Evolutionary conservation across 2,888 invertebrate genomes (phyloP).

Genomic region (Drosophila formosana): DNA sequence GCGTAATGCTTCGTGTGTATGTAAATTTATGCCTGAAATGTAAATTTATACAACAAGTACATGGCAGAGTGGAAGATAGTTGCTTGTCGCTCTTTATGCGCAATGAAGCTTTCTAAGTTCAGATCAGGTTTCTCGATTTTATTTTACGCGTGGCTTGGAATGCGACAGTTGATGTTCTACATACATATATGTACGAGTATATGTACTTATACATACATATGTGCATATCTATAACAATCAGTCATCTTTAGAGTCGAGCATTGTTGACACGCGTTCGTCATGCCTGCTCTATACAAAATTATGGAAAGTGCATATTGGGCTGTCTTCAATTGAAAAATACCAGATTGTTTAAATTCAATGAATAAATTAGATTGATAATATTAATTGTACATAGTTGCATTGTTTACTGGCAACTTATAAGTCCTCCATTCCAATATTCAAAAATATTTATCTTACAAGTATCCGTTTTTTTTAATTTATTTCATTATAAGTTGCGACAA

Average conservation of each 20-base stretch:
- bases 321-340: background rate
- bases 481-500: too few relatives aligned
- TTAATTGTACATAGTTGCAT: too few relatives aligned
- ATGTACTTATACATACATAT: background rate
- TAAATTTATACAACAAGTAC: conserved; percentile 1
- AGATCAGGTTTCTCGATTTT: conserved; percentile 13
- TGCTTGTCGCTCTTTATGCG: background rate
- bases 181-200: background rate
- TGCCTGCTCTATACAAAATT: background rate
- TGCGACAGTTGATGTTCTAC: background rate
- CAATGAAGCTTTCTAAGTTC: conserved; percentile 10
- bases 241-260: background rate
- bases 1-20: conserved; percentile 1
- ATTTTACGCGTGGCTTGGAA: background rate
- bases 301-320: background rate
- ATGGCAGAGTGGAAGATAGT: background rate
- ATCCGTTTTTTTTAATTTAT: too few relatives aligned
- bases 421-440: too few relatives aligned
- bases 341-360: background rate
- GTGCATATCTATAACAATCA: conserved; percentile 6
- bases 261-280: background rate
- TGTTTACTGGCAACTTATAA: too few relatives aligned
- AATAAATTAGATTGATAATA: background rate
- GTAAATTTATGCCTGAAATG: conserved; percentile 8
- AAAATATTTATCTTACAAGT: too few relatives aligned